Base-by-base conservation (phyloP, 2,888 invertebrate species). In the Linhomoeus sp. region DNA sequence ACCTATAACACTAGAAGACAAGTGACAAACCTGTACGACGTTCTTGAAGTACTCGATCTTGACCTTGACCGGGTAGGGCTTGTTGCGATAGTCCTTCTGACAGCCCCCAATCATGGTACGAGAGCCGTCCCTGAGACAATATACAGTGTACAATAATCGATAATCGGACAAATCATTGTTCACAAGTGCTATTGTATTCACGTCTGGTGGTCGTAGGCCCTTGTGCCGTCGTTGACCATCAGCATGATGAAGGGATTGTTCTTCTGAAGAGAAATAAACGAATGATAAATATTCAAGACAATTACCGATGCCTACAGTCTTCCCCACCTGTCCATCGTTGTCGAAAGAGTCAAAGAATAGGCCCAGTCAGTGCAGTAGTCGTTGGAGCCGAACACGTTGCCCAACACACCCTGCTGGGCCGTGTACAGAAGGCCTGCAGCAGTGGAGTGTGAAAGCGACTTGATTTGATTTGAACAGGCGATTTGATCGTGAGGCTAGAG, bases 341-440 rank as follows among this genome's bases (percentile, higher is more conserved):
- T 94, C 97, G 66, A 94, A 99, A 0, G 94, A 94, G 69, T 97
- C 97, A 62, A 97, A 87, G 67, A 97, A 85, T 45, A 94, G 29
- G 14, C 80, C 94, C 37, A 97, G 75, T 97, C 97, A 59, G 77
- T 78, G 97, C 97, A 97, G 54, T 78, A 75, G 69, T 97, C 94
- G 1, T 82, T 83, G n/a, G 87, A 84, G 5, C 97, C 97, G 70
- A 92, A 97, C 24, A 97, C 92, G 1, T 84, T 80, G 1, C 94
- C 94, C 29, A 29, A 12, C 61, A 86, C 81, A 1, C 88, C 90
- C 62, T 80, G 80, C 44, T 75, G 72, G 46, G 77, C 76, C 1
- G 88, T 86, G 68, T 81, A 97, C 94, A n/a, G n/a, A n/a, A n/a
- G n/a, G n/a, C n/a, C n/a, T n/a, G n/a, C n/a, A n/a, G n/a, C n/a